These are phyloP conservation scores for Maniola jurtina DNA, from an alignment of 1,140 invertebrate species.

Conservation along the genomic window DNA sequence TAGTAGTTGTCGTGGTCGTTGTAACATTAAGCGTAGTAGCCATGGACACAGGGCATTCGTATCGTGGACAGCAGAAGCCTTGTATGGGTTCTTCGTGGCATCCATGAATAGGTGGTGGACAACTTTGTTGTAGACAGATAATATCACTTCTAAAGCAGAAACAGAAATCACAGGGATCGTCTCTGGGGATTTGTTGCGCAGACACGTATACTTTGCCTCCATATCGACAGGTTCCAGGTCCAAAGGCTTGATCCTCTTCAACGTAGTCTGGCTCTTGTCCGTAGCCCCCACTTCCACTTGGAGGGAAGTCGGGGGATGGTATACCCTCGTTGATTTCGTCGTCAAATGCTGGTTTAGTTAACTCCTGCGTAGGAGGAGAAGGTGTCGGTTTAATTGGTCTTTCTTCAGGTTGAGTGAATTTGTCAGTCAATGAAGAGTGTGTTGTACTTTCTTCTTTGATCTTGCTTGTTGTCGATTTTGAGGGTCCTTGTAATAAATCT, in stretches of 20 bases:
- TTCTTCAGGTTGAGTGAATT: constrained; percentile 42
- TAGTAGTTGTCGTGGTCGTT: constrained; percentile 90
- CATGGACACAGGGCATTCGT: constrained; percentile 94
- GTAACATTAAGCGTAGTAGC: constrained; percentile 87
- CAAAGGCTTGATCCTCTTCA: constrained; percentile 87
- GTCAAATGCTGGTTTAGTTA: constrained; percentile 44
- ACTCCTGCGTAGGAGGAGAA: constrained; percentile 39
- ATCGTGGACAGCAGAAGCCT: constrained; percentile 96
- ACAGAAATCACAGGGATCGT: constrained; percentile 97
- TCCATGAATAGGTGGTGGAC: constrained; percentile 93
- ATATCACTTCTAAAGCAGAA: constrained; percentile 98
- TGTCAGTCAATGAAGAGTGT: constrained; percentile 33
- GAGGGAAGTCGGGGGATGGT: constrained; percentile 59
- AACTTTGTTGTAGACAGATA: constrained; percentile 96
- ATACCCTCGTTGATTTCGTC: constrained; percentile 57
- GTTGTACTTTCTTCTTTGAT: constrained; percentile 41
- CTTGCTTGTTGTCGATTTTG: constrained; percentile 46
- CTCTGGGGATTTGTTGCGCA: constrained; percentile 95
- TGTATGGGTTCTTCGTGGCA: constrained; percentile 94
- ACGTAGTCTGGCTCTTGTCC: constrained; percentile 83
- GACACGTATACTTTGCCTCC: constrained; percentile 95
- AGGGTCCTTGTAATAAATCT: constrained; percentile 39
- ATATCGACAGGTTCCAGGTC: constrained; percentile 93
- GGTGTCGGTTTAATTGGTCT: constrained; percentile 33
- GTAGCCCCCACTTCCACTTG: constrained; percentile 71